These are phyloP conservation scores for Sebastolobus alascanus DNA, from an alignment of 2,797 vertebrate genomes.

Conservation along the genomic window DNA sequence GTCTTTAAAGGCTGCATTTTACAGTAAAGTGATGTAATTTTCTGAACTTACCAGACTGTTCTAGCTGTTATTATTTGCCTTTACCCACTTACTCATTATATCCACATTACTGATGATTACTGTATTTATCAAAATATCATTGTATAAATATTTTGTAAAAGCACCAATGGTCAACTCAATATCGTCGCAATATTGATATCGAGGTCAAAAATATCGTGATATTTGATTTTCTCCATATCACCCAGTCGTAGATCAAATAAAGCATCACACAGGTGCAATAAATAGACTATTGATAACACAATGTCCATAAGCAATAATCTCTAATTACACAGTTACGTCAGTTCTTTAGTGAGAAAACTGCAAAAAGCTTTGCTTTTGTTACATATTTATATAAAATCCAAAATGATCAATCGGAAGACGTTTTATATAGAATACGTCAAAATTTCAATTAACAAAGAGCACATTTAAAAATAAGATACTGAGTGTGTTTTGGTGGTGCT, in stretches of 20 bases:
- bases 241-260: background rate
- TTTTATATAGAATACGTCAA: background rate
- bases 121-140: too few species aligned
- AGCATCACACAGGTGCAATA: background rate
- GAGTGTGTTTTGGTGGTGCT: background rate
- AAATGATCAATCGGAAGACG: background rate
- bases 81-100: too few species aligned
- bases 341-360: background rate
- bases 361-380: background rate
- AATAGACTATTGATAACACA: background rate
- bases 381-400: background rate
- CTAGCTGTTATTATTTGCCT: too few species aligned
- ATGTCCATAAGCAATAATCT: background rate
- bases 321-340: background rate
- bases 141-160: too few species aligned
- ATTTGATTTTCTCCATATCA: too few species aligned
- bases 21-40: too few species aligned
- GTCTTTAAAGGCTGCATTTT: too few species aligned
- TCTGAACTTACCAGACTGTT: too few species aligned
- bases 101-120: too few species aligned
- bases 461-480: constrained; percentile 7
- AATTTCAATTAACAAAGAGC: background rate
- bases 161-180: too few species aligned
- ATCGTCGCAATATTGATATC: too few species aligned
- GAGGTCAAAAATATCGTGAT: too few species aligned